Evolutionary conservation across 2,888 invertebrate genomes (phyloP), one percentile per base, ranked within the genome.

Genomic region (Antheraea assamensis): DNA sequence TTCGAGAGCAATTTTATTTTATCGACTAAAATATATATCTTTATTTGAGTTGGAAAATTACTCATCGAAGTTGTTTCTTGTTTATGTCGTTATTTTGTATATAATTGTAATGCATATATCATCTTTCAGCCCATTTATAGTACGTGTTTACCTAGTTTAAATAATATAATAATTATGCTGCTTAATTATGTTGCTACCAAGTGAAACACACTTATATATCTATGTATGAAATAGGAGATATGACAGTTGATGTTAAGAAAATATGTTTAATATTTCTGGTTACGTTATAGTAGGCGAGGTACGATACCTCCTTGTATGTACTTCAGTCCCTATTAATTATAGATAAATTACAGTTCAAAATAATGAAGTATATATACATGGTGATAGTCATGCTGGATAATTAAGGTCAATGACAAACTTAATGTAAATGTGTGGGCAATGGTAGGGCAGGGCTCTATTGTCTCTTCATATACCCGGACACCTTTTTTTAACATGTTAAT

Each of bases 401-500:
- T 68, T 68, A 68, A 68, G 68, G 68, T n/a, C 35, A 24, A 68
- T 35, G n/a, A 8, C 35, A 35, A 68, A 21, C 35, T 68, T 68
- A 68, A 68, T 68, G 24, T 68, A 35, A 42, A 68, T 68, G 35
- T 35, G 68, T 68, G 21, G 35, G 21, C 35, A 35, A 7, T 35
- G 35, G 68, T 35, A 68, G 35, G 68, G 68, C n/a, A 68, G 24
- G 68, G 35, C 35, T 68, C 68, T 68, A 35, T 68, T 68, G 31
- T 5, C 31, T 66, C 66, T 68, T 35, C 17, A 35, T 68, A 21
- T 35, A 68, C 68, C 1, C 35, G 35, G 13, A 42, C n/a, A n/a
- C n/a, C 7, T 2, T 17, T 17, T 30, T 66, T 66, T 68, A 21
- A 35, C 35, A 68, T 68, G 68, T 68, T 35, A 68, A 35, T 68